Percentiles rank a stretch among this genome's conserved stretches.
Evolutionary conservation across 2,797 vertebrate species (phyloP).

Genomic region (Falco biarmicus): DNA sequence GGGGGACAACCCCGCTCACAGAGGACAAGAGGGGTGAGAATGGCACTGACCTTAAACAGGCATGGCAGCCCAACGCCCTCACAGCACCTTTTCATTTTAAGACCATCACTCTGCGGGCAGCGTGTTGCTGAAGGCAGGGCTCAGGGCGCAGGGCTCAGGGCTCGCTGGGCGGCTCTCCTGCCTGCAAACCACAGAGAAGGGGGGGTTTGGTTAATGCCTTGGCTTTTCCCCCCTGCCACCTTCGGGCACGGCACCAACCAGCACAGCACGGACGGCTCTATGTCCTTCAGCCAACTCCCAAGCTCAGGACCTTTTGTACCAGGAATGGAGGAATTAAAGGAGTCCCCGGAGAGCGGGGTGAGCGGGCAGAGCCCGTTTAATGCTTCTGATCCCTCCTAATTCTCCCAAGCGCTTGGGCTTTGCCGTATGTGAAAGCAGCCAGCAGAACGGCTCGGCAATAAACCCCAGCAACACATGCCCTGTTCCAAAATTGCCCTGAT

Average conservation of each 20-base stretch:
- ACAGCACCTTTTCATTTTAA: constrained; percentile 76
- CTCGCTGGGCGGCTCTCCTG: not conserved
- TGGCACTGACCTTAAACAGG: constrained; percentile 77
- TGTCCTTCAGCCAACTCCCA: not conserved
- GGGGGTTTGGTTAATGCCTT: not conserved
- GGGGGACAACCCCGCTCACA: too few species aligned
- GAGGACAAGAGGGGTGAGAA: not conserved
- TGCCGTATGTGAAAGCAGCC: not conserved
- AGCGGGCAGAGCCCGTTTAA: not conserved
- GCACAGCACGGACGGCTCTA: not conserved
- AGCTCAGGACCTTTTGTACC: not conserved
- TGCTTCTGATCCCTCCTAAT: not conserved
- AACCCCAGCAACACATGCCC: not conserved
- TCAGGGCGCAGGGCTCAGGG: not conserved
- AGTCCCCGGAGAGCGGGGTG: not conserved
- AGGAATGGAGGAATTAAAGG: not conserved
- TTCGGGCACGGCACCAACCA: not conserved
- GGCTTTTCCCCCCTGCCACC: not conserved
- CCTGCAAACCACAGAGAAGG: not conserved
- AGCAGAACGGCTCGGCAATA: not conserved
- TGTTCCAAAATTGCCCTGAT: not conserved
- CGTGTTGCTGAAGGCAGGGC: not conserved
- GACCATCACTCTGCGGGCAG: not conserved
- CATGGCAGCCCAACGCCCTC: constrained; percentile 72
- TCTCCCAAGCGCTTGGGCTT: not conserved